A percentile compares a stretch with the other conserved stretches of the same genome.
phyloP scores from a whole-genome alignment of 1,140 invertebrate genomes.

The Rhyzopertha dominica region DNA sequence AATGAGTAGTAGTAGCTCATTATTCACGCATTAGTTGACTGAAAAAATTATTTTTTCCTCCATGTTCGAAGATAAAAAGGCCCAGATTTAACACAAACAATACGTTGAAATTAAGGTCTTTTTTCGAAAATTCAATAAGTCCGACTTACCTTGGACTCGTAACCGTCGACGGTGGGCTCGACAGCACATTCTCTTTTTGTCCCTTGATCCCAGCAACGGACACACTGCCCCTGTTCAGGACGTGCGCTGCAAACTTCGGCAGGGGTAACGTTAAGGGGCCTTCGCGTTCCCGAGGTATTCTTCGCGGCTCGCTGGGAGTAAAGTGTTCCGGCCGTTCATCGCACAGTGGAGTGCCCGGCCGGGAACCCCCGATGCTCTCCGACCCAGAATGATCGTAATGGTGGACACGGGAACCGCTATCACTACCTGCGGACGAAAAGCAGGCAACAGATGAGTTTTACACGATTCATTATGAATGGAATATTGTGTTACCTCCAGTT shows the following conservation, averaged over 20 bases:
- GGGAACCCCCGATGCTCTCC: constrained; percentile 58
- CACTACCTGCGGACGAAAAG: too few species aligned
- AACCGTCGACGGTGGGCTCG: constrained; percentile 43
- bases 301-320: constrained; percentile 64
- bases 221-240: constrained; percentile 51
- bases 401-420: constrained; percentile 42
- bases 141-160: constrained; percentile 45
- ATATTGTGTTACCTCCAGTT: too few species aligned
- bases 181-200: constrained; percentile 39
- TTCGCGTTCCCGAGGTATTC: constrained; percentile 57
- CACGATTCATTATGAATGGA: too few species aligned
- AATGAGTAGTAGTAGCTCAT: too few species aligned
- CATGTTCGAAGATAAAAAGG: too few species aligned
- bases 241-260: constrained; percentile 77
- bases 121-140: too few species aligned
- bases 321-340: constrained; percentile 76
- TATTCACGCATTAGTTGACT: too few species aligned
- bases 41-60: too few species aligned
- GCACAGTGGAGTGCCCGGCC: constrained; percentile 76
- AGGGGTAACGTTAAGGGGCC: constrained; percentile 72
- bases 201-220: constrained; percentile 44
- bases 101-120: too few species aligned
- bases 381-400: constrained; percentile 42
- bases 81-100: too few species aligned
- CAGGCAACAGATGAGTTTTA: too few species aligned